Conservation (phyloP, 2,888 invertebrate species). For the Eupeodes latifasciatus region DNA sequence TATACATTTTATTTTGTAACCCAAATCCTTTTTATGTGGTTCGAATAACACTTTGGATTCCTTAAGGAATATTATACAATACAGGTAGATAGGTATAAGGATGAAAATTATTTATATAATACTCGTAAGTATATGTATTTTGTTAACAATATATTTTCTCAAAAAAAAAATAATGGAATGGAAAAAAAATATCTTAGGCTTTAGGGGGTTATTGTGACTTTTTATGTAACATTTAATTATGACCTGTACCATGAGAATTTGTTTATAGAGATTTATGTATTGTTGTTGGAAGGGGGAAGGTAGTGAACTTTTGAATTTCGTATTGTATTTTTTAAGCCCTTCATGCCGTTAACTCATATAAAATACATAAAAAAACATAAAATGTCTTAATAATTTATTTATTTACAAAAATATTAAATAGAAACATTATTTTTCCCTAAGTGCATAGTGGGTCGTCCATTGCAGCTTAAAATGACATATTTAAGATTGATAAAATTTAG, state of each 20-base stretch:
- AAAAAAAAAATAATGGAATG: background rate
- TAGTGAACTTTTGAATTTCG: no score
- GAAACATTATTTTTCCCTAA: no score
- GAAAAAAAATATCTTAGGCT: background rate
- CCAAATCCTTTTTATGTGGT: slow-evolving; percentile 30
- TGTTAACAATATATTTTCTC: background rate
- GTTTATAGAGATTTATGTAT: background rate
- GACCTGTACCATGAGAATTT: slow-evolving; percentile 13
- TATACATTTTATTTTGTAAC: slow-evolving; percentile 8
- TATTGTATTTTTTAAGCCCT: no score
- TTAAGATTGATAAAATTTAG: no score
- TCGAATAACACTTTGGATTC: slow-evolving; percentile 31
- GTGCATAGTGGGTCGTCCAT: no score
- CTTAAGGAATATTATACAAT: background rate
- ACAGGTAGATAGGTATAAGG: background rate
- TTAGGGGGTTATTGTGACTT: slow-evolving; percentile 6
- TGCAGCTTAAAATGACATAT: no score
- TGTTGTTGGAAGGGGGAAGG: background rate
- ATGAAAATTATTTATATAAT: slow-evolving; percentile 12
- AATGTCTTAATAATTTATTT: no score
- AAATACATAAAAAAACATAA: no score
- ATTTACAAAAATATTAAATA: no score
- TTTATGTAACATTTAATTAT: slow-evolving; percentile 5
- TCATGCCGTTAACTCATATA: no score
- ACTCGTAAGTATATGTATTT: slow-evolving; percentile 10